Base-by-base conservation (phyloP, 2,113 vertebrate species). In the Burhinus bistriatus region DNA sequence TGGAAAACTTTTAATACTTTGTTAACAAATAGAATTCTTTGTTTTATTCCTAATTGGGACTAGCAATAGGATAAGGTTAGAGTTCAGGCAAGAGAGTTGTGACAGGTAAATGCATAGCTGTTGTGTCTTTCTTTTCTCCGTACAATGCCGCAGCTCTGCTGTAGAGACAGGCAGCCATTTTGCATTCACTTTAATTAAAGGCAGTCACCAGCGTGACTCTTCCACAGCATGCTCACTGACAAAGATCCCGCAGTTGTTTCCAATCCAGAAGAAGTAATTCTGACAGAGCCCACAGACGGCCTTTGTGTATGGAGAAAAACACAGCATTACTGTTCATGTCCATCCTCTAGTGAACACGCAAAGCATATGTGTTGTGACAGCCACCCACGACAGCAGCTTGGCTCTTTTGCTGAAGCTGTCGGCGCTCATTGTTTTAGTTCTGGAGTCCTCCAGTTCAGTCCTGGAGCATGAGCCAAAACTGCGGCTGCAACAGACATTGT, bases 301-400 rank as follows among this genome's bases (percentile, higher is more conserved):
- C 59, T 71, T 58, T 88, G 72, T 76, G 83, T 30, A 38, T 15
- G 45, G 42, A 58, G 93, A 11, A 72, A 72, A 62, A 32, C 62
- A 52, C 51, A 90, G 64, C 23, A 1, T 42, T 52, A 1, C 59
- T 25, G 71, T 25, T 87, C 16, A 2, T 18, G 83, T 21, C 84
- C 59, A 36, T 79, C 79, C 90, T 52, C 42, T 7, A 27, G 51
- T 27, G 45, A 90, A 45, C 94, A 81, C 1, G 0, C 64, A 64
- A 29, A 96, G 83, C 90, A 71, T 27, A 55, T 82, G 64, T 78
- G 83, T 52, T 90, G 68, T 95, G 92, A 92, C 89, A 95, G 94
- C n/a, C 58, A 20, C 71, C 58, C 90, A 36, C 1, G 0, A 68
- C 45, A 77, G 61, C 49, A 92, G 82, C 38, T 23, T 68, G 88